A percentile compares a stretch with the other conserved stretches of the same genome.
Evolutionary conservation across 53 echinoderm and acorn worm genomes (phyloP).

Genomic region (Arbacia lixula): DNA sequence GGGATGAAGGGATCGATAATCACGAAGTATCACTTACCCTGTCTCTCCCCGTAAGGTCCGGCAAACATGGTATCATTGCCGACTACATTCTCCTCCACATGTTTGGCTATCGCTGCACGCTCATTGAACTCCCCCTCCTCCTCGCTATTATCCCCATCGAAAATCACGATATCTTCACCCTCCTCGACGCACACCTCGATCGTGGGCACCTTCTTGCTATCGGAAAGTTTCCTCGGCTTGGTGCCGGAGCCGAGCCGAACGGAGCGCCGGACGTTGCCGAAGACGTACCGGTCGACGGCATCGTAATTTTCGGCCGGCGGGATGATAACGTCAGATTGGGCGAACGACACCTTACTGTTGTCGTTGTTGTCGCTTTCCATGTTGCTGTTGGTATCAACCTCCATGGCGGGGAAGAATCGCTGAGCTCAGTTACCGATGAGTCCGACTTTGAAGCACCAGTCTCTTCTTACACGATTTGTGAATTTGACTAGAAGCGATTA

Average conservation of each 20-base stretch:
- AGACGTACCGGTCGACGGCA: conserved; percentile 30
- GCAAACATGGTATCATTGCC: conserved; percentile 69
- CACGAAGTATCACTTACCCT: too few species aligned
- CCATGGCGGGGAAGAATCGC: too few species aligned
- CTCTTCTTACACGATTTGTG: too few species aligned
- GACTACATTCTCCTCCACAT: conserved; percentile 79
- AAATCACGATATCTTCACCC: conserved; percentile 41
- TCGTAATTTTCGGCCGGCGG: conserved; percentile 23
- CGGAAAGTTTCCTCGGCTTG: background rate
- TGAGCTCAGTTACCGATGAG: too few species aligned
- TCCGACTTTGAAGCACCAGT: too few species aligned
- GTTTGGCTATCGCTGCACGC: conserved; percentile 53
- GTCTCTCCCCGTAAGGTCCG: conserved; percentile 77
- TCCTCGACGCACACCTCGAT: conserved; percentile 20
- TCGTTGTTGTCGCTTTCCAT: conserved; percentile 2
- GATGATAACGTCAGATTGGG: conserved; percentile 4
- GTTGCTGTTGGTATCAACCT: too few species aligned
- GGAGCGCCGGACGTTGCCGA: conserved; percentile 18
- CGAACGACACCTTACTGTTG: conserved; percentile 14
- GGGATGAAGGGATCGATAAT: too few species aligned
- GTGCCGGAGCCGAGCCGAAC: conserved; percentile 8
- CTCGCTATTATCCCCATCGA: background rate
- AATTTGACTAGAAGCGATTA: too few species aligned
- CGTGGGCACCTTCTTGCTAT: background rate
- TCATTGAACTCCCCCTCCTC: conserved; percentile 51